Evolutionary conservation across 2,113 vertebrate genomes (phyloP).

Genomic region (Nanger granti): DNA sequence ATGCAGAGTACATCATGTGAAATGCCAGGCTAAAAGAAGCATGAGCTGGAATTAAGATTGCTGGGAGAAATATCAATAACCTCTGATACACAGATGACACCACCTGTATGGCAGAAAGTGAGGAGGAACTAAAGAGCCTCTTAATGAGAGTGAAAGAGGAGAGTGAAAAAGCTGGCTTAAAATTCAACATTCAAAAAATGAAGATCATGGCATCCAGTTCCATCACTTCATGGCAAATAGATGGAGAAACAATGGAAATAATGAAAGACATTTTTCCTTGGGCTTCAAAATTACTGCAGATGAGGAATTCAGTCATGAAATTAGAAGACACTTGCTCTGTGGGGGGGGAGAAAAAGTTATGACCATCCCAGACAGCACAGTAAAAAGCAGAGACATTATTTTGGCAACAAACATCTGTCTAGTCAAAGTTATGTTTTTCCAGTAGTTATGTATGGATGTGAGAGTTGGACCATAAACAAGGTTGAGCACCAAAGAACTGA

Average conservation of each 20-base stretch:
- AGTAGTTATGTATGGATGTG: neutral
- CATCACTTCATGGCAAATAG: neutral
- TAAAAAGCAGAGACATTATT: neutral
- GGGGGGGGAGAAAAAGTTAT: neutral
- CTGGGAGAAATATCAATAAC: neutral
- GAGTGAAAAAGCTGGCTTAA: neutral
- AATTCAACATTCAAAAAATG: neutral
- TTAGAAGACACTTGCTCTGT: neutral
- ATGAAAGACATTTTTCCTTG: neutral
- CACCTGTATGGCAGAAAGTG: rapidly evolving
- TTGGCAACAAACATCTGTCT: neutral
- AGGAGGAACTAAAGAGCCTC: neutral
- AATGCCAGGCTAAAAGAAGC: neutral
- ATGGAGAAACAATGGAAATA: neutral
- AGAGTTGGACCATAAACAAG: neutral
- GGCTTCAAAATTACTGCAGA: neutral
- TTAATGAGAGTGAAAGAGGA: neutral
- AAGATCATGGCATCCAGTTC: neutral
- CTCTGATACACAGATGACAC: neutral
- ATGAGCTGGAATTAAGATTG: neutral
- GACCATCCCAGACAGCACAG: neutral
- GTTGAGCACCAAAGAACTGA: neutral
- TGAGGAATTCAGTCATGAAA: neutral
- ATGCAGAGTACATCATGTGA: neutral
- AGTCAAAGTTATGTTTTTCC: neutral